Conservation (phyloP, 2,888 invertebrate species). For the Mesorhabditis sp. region DNA sequence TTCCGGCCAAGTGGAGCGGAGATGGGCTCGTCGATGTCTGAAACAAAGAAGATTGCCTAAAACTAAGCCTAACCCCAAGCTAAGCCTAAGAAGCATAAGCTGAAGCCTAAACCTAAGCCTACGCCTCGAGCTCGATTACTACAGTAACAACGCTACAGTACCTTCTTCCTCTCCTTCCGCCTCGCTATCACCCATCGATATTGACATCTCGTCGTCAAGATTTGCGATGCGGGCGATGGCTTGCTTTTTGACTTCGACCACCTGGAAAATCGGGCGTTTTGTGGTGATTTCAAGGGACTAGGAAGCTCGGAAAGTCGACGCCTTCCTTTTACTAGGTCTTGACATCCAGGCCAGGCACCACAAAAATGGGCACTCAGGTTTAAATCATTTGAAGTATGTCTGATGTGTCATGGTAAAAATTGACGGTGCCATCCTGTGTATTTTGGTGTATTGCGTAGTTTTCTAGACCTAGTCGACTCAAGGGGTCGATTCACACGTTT, state of each 20-base stretch:
- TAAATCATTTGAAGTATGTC: no score
- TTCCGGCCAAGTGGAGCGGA: slow-evolving; percentile 10
- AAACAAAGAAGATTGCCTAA: background rate
- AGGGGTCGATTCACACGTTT: background rate
- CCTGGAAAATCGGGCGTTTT: slow-evolving; percentile 17
- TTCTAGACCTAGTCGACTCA: no score
- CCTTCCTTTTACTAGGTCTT: no score
- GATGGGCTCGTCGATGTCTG: slow-evolving; percentile 15
- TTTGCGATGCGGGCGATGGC: slow-evolving; percentile 54
- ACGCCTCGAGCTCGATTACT: background rate
- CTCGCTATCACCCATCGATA: slow-evolving; percentile 43
- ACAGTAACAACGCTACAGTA: background rate
- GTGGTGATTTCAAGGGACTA: no score
- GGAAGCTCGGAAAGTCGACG: no score
- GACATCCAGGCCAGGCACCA: no score
- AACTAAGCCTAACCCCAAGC: background rate
- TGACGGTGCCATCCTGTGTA: no score
- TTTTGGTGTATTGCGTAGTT: no score
- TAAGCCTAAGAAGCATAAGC: background rate
- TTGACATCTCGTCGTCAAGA: slow-evolving; percentile 52
- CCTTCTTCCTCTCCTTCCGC: slow-evolving; percentile 39
- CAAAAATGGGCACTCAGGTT: no score
- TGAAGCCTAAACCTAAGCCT: background rate
- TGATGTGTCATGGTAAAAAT: no score
- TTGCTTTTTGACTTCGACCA: slow-evolving; percentile 42